Base-by-base conservation (phyloP, 2,888 invertebrate genomes). In the Leucophenga montana region DNA sequence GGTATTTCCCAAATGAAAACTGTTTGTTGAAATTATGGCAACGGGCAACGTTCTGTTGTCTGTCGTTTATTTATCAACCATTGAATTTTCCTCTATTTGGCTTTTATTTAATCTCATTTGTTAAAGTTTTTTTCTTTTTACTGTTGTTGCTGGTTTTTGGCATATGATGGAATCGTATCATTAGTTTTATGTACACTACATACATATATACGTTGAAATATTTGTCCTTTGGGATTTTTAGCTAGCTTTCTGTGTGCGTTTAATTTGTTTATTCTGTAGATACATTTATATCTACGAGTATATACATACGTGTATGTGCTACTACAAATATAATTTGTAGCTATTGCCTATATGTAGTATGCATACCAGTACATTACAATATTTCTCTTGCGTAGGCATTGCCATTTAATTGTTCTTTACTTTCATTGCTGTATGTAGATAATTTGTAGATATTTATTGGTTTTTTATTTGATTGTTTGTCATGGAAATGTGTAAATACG, bases 1-100 rank as follows among this genome's bases (percentile, higher is more conserved):
- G 80, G 80, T 81, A 81, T 83, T 81, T 83, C 80, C 80, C 83
- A 81, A 72, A 65, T 67, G 68, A 71, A 66, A 27, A 14, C 22
- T 18, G 56, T 14, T 56, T 56, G 20, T 56, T 8, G 8, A 39
- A 39, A 39, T 39, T 39, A 39, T 39, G 39, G 39, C 39, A 39
- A 39, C 39, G 39, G 1, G 39, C 39, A 39, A 39, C 1, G 11
- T 56, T 20, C 13, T 56, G 27, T 56, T 22, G 56, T 27, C 16
- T 56, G 56, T 14, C 56, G 5, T 56, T 56, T 56, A 56, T 22
- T 39, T 39, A 39, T 39, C 39, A 8, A 39, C 5, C 39, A 39
- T 39, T 39, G 39, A 39, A 39, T 11, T 39, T 39, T 39, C 39
- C 56, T 56, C 11, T 56, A 22, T 14, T 22, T 56, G 14, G 56